These are phyloP conservation scores for Zonitis immaculata DNA, from an alignment of 2,888 invertebrate species.

Conservation along the genomic window DNA sequence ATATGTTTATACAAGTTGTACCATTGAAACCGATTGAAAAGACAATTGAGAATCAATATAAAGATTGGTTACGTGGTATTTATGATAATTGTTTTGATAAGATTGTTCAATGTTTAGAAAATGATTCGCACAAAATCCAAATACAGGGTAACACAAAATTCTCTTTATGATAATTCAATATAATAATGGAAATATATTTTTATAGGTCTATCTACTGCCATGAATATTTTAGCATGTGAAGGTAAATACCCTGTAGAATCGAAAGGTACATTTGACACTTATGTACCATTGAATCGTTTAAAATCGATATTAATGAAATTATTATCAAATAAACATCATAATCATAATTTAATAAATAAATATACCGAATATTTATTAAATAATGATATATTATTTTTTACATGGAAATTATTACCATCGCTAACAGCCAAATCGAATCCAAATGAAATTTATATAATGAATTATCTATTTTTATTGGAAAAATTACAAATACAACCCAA, in stretches of 20 bases:
- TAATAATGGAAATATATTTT: slow-evolving; percentile 9
- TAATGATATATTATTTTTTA: slow-evolving; percentile 70
- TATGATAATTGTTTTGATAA: slow-evolving; percentile 63
- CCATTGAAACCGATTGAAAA: slow-evolving; percentile 56
- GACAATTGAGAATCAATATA: slow-evolving; percentile 61
- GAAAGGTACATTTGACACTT: slow-evolving; percentile 50
- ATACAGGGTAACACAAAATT: slow-evolving; percentile 42
- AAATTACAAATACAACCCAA: slow-evolving; percentile 41
- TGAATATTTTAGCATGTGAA: slow-evolving; percentile 70
- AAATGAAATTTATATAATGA: slow-evolving; percentile 43
- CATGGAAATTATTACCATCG: slow-evolving; percentile 59
- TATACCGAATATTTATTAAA: slow-evolving; percentile 72
- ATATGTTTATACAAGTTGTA: slow-evolving; percentile 58
- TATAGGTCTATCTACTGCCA: slow-evolving; percentile 62
- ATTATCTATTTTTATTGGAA: slow-evolving; percentile 42
- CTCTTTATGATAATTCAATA: no score
- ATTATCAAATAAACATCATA: slow-evolving; percentile 59
- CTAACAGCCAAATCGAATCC: slow-evolving; percentile 56
- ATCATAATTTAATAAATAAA: slow-evolving; percentile 58
- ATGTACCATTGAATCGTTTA: slow-evolving; percentile 63
- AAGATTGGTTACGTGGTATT: slow-evolving; percentile 64
- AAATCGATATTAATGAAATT: slow-evolving; percentile 63
- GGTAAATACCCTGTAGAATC: slow-evolving; percentile 62
- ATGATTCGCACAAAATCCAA: slow-evolving; percentile 41
- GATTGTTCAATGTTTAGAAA: slow-evolving; percentile 55